Percentiles rank a stretch among this genome's conserved stretches.
Evolutionary conservation across 1,140 invertebrate genomes (phyloP).

Genomic region (Macrobrachium rosenbergii): DNA sequence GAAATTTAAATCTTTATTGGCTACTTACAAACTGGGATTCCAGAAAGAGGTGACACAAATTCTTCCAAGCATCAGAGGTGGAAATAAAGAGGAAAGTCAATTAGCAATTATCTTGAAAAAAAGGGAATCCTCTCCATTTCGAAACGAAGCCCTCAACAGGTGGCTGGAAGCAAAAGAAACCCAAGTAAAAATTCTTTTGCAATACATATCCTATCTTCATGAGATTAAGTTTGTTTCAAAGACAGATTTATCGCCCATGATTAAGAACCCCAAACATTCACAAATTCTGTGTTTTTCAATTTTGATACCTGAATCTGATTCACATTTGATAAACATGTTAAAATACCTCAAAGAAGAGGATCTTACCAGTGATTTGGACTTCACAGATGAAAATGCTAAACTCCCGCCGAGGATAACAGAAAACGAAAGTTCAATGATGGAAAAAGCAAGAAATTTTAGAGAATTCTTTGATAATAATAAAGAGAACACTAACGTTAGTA

Average conservation of each 20-base stretch:
- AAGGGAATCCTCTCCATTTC: background rate
- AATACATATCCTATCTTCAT: background rate
- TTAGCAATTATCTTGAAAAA: background rate
- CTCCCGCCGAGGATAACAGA: background rate
- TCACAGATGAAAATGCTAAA: background rate
- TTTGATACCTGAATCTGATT: background rate
- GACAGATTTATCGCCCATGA: constrained; percentile 12
- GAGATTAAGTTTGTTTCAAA: constrained; percentile 21
- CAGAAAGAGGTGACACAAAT: background rate
- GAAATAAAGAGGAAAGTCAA: background rate
- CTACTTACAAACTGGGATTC: background rate
- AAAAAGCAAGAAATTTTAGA: background rate
- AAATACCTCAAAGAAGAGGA: background rate
- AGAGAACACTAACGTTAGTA: background rate
- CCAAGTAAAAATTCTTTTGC: constrained; percentile 8
- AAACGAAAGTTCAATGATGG: constrained; percentile 6
- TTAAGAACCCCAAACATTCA: constrained; percentile 7
- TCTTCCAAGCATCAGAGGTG: constrained; percentile 16
- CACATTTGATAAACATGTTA: constrained; percentile 1
- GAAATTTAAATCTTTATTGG: background rate
- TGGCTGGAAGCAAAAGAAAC: constrained; percentile 8
- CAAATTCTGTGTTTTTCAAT: constrained; percentile 10
- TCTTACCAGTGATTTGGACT: background rate
- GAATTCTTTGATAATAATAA: background rate
- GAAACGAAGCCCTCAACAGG: background rate